These are phyloP conservation scores for Cettia cetti DNA, from an alignment of 2,113 vertebrate species.

Conservation along the genomic window DNA sequence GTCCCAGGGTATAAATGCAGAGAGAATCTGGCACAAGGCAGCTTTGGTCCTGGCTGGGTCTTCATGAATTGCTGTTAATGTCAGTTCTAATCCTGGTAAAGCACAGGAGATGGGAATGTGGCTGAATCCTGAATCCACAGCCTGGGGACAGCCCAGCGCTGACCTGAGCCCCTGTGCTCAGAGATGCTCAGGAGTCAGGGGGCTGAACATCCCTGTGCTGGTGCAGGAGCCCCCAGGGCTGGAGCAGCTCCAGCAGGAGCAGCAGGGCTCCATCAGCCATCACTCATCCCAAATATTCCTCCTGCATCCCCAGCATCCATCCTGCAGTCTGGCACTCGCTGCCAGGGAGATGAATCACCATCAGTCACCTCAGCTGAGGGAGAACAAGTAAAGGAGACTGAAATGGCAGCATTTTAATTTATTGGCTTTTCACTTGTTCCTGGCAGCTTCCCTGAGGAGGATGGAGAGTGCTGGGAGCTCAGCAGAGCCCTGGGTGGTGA, in stretches of 20 bases:
- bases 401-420: not conserved
- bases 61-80: not conserved
- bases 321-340: not conserved
- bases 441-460: not conserved
- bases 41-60: not conserved
- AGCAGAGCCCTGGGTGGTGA: not conserved
- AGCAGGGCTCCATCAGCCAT: not conserved
- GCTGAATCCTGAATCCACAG: not conserved
- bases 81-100: not conserved
- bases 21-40: not conserved
- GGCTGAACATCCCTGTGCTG: not conserved
- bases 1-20: not conserved
- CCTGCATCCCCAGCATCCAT: not conserved
- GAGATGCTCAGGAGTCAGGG: not conserved
- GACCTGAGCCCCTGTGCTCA: accelerated
- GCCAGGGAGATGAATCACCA: not conserved
- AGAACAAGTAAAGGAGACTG: not conserved
- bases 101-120: not conserved
- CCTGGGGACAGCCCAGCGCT: not conserved
- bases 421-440: not conserved
- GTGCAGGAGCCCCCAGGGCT: not conserved
- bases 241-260: not conserved
- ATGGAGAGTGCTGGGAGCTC: not conserved
- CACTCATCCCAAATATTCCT: not conserved
- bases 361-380: not conserved